Base-by-base conservation (phyloP, 2,797 vertebrate genomes). In the Esox masquinongy region DNA sequence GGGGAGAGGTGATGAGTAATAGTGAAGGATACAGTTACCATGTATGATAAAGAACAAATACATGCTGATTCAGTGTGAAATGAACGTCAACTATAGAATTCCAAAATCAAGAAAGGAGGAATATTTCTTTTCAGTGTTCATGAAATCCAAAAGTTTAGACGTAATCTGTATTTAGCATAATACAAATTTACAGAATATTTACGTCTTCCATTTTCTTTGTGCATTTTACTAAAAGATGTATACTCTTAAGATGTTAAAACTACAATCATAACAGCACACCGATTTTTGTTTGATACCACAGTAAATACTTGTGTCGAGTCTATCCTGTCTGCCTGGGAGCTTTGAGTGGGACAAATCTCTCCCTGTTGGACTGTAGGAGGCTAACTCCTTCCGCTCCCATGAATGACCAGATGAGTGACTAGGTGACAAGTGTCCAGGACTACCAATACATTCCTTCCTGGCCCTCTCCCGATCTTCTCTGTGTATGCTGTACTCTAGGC, bases 401-500 rank as follows among this genome's bases (percentile, higher is more conserved):
- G 26, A 36, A 34, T 16, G 26, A 36, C 26, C 29, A 67, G 31
- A 0, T 17, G 14, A 19, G 31, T 16, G 64, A 67, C 31, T 34
- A 29, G 70, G 3, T 31, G n/a, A 22, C n/a, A 17, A 49, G 24
- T 31, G 29, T n/a, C 36, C 31, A 53, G 31, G 71, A 43, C 24
- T 17, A n/a, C n/a, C 61, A 0, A 7, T 64, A 43, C 36, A 3
- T 31, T 29, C 24, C 26, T 31, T 29, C 29, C 70, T 24, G 11
- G 24, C 51, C 50, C 12, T 50, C 14, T 19, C 24, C 49, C n/a
- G 15, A 22, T 63, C 8, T 63, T 0, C 67, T 34, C 56, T 17
- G 1, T 6, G 34, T 59, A 31, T 5, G 12, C 15, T n/a, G 1
- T 8, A 36, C 17, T 70, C 91, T 94, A 99, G 22, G 95, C 96